These are phyloP conservation scores for Dasyprocta punctata DNA, from an alignment of 2,113 vertebrate species.

Conservation along the genomic window DNA sequence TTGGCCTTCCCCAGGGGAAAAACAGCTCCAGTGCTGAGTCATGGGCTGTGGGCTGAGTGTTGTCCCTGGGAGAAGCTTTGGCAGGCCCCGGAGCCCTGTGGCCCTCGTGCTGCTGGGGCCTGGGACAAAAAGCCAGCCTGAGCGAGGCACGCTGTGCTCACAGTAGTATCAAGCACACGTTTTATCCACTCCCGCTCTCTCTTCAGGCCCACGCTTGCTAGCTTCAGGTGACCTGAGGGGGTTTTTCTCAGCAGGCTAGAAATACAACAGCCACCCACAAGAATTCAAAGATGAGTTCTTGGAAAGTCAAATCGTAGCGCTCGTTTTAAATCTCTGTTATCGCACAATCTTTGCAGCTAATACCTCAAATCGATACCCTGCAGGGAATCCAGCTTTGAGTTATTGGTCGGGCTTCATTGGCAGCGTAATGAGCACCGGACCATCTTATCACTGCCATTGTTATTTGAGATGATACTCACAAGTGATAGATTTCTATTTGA, in stretches of 20 bases:
- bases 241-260: neutral
- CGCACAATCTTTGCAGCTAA: neutral
- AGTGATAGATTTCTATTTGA: conserved; percentile 26
- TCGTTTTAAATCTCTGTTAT: conserved; percentile 44
- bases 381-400: conserved; percentile 49
- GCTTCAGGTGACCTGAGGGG: neutral
- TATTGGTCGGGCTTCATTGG: conserved; percentile 57
- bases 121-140: neutral
- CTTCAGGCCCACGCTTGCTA: neutral
- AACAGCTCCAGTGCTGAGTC: conserved; percentile 41
- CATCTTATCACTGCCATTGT: conserved; percentile 46
- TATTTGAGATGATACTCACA: conserved; percentile 54
- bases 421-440: conserved; percentile 34
- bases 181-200: conserved; percentile 33
- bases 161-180: neutral
- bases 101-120: neutral
- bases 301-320: conserved; percentile 6
- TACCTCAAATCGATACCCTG: conserved; percentile 33
- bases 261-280: conserved; percentile 33
- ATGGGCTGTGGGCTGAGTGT: neutral
- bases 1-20: conserved; percentile 21
- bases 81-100: neutral
- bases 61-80: neutral
- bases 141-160: accelerated
- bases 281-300: conserved; percentile 62